A percentile compares a stretch with the other conserved stretches of the same genome.
phyloP scores from a whole-genome alignment of 2,113 vertebrate genomes.

The Bubalus kerabau region DNA sequence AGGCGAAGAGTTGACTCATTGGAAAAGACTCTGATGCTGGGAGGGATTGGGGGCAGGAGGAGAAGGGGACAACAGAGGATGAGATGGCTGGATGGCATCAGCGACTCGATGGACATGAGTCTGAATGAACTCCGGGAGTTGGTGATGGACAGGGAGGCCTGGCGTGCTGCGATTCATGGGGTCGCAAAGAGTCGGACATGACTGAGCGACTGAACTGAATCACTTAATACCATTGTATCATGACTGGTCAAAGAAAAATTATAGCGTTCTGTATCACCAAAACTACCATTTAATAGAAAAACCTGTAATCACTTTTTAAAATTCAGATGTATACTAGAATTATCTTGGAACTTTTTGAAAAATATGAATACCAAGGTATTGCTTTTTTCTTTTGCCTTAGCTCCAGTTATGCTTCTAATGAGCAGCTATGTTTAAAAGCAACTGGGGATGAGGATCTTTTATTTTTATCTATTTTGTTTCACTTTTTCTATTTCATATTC shows the following conservation, averaged over 20 bases:
- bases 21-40: no score
- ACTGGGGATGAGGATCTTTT: background rate
- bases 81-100: no score
- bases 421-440: background rate
- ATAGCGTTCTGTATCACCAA: background rate
- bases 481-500: background rate
- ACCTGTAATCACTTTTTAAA: background rate
- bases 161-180: no score
- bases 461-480: background rate
- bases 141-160: no score
- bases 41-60: no score
- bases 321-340: background rate
- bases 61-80: no score
- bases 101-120: no score
- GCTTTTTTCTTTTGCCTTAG: background rate
- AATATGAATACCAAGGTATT: background rate
- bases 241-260: background rate
- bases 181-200: no score
- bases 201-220: background rate
- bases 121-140: no score
- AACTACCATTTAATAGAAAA: background rate
- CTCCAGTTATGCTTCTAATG: background rate
- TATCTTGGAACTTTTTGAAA: background rate
- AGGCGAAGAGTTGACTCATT: no score
- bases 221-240: background rate